Evolutionary conservation across 1,140 invertebrate species (phyloP), one percentile per base, ranked within the genome.

Genomic region (Drosophila novamexicana): DNA sequence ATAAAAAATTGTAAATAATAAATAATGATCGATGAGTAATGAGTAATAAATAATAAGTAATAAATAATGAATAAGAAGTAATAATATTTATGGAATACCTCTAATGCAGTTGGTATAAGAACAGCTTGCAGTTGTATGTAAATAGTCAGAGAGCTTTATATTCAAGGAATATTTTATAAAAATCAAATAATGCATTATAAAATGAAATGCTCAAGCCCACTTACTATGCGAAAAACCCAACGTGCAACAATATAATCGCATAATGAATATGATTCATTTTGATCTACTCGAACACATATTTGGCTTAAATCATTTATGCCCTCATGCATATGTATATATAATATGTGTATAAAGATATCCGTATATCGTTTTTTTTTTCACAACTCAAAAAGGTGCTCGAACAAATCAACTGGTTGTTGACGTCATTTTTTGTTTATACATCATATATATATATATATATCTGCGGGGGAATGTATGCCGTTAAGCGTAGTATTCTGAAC

Each of bases 361-460:
- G 47, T 50, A 47, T 29, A 12, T 29, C 22, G 9, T 36, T 47
- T 32, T 12, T 14, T 22, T 22, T 22, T 22, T 22, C 8, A 39
- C 40, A 39, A 29, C 44, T 66, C 32, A 59, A 61, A 54, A 68
- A 73, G 70, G 70, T 67, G 70, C 64, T 47, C 44, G n/a, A 68
- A 39, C 39, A 40, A 69, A 69, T 67, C 67, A 53, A 47, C 53
- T 44, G 34, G n/a, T 10, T 37, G 49, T n/a, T 73, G 70, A 73
- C 64, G 70, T 73, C 70, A 61, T 40, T 22, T 36, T 12, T 29
- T 32, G 22, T 29, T 29, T 18, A 9, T 22, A 47, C 9, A 16
- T 49, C 42, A 5, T 49, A 49, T 29, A 49, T 49, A 49, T 18
- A 49, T 32, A 0, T 1, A 36, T 45, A 18, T 45, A 44, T 53